A percentile compares a stretch with the other conserved stretches of the same genome.
These are phyloP conservation scores for Macroglossus sobrinus DNA, from an alignment of 2,113 vertebrate genomes.

Conservation along the genomic window DNA sequence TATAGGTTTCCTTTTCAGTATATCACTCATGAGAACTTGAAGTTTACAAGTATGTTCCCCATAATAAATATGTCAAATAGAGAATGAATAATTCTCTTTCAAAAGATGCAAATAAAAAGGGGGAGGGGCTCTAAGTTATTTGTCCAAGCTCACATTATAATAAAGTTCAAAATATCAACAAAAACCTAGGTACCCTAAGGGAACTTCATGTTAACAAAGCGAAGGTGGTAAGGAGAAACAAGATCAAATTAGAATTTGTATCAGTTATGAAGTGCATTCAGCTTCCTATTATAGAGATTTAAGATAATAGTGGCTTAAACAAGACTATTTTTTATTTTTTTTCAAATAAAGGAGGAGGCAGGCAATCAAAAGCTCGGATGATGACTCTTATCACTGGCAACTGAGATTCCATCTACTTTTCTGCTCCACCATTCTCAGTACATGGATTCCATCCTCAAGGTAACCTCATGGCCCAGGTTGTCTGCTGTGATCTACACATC, in stretches of 20 bases:
- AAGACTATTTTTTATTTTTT: not conserved
- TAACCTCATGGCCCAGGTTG: not conserved
- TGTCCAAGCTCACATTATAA: slow-evolving; percentile 5
- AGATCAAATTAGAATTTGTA: not conserved
- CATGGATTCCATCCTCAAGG: not conserved
- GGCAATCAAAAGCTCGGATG: not conserved
- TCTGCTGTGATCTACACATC: not conserved
- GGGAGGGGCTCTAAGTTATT: not conserved
- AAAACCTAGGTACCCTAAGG: not conserved
- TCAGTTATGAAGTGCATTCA: not conserved
- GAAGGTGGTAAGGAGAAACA: not conserved
- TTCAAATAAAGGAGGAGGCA: not conserved
- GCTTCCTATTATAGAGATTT: not conserved
- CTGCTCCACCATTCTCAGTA: not conserved
- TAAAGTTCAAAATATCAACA: slow-evolving; percentile 21
- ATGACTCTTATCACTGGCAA: not conserved
- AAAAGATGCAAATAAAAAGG: not conserved
- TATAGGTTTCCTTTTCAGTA: not conserved
- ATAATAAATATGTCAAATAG: not conserved
- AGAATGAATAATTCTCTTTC: not conserved
- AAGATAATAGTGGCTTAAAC: not conserved
- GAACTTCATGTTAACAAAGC: not conserved
- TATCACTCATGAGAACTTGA: not conserved
- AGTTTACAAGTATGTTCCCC: not conserved
- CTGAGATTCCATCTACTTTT: not conserved